A percentile compares a stretch with the other conserved stretches of the same genome.
Conservation (phyloP, 2,797 vertebrate species). For the Neosalanx taihuensis region DNA sequence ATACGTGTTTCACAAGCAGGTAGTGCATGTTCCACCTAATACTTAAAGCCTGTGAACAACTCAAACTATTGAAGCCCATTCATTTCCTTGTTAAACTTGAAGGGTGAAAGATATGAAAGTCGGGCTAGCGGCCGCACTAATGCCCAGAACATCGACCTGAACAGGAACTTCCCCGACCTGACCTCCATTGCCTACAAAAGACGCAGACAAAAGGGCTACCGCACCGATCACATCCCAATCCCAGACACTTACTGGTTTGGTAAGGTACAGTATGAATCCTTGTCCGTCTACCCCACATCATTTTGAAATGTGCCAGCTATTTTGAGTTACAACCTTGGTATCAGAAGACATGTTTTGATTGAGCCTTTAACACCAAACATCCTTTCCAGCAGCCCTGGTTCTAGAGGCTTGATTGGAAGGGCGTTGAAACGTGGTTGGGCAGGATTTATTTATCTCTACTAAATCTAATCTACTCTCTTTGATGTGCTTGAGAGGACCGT, state of each 20-base stretch:
- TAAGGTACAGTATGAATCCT: conserved; percentile 83
- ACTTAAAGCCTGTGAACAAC: no score
- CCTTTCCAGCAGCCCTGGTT: background rate
- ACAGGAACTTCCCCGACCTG: conserved; percentile 92
- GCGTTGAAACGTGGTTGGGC: no score
- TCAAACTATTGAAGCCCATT: no score
- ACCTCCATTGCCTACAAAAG: conserved; percentile 84
- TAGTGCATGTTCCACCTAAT: no score
- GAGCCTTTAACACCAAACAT: background rate
- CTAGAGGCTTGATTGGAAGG: background rate
- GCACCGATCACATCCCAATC: conserved; percentile 86
- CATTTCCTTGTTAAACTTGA: background rate
- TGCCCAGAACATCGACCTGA: conserved; percentile 90
- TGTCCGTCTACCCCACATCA: conserved; percentile 19
- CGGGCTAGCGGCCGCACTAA: conserved; percentile 82
- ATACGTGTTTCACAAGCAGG: no score
- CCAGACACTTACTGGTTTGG: conserved; percentile 93
- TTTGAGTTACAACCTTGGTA: background rate
- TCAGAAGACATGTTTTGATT: background rate
- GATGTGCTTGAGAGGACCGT: no score
- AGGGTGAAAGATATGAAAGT: conserved; percentile 76
- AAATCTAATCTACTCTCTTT: no score
- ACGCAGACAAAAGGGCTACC: conserved; percentile 68
- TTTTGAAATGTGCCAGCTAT: background rate
- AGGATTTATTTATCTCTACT: no score